These are phyloP conservation scores for Dryocosmus kuriphilus DNA, from an alignment of 2,888 invertebrate genomes.

Conservation along the genomic window DNA sequence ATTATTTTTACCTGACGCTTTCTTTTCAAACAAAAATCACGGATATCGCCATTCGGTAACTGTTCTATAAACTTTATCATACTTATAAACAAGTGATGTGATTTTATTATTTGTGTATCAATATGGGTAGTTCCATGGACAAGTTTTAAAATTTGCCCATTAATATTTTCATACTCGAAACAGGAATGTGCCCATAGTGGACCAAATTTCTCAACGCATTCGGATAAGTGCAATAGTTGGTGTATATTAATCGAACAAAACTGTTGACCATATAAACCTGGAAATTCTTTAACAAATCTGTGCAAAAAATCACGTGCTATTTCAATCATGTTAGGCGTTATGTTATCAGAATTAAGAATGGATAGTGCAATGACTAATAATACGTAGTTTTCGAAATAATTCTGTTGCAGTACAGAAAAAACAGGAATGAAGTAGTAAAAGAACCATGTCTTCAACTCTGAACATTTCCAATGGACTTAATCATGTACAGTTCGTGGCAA, in stretches of 20 bases:
- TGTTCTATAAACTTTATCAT: conserved; percentile 44
- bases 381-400: conserved; percentile 39
- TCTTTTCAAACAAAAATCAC: conserved; percentile 37
- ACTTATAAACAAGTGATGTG: conserved; percentile 43
- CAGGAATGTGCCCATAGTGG: conserved; percentile 50
- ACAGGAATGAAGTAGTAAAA: conserved; percentile 35
- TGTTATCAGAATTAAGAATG: conserved; percentile 43
- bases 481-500: conserved; percentile 51
- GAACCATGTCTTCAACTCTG: conserved; percentile 53
- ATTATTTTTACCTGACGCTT: conserved; percentile 49
- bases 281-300: conserved; percentile 47
- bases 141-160: conserved; percentile 44
- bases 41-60: conserved; percentile 43
- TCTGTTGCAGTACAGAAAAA: conserved; percentile 16
- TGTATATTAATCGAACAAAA: conserved; percentile 50
- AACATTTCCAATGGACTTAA: conserved; percentile 55
- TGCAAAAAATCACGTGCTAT: conserved; percentile 36
- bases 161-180: conserved; percentile 50
- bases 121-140: no score
- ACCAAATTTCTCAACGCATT: conserved; percentile 45
- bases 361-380: conserved; percentile 15
- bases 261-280: conserved; percentile 41
- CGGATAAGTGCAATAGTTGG: conserved; percentile 44
- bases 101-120: conserved; percentile 43
- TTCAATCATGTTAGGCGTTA: background rate